These are phyloP conservation scores for Phalloptychus januarius DNA, from an alignment of 2,797 vertebrate species.

Conservation along the genomic window DNA sequence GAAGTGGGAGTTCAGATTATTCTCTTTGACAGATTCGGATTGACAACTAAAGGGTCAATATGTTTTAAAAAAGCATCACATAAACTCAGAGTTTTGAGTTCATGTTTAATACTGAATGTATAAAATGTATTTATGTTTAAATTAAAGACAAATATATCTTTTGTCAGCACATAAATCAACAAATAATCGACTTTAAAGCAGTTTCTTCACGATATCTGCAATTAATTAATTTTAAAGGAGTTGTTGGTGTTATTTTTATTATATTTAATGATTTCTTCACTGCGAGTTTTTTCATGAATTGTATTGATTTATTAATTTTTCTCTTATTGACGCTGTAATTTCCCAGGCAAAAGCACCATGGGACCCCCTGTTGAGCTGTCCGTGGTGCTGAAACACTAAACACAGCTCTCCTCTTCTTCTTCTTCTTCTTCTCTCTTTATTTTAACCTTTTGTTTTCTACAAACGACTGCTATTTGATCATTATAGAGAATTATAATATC, in stretches of 20 bases:
- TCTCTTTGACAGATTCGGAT: neutral
- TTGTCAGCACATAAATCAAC: neutral
- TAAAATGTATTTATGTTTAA: neutral
- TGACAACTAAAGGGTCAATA: neutral
- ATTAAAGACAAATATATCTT: neutral
- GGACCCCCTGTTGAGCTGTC: conserved; percentile 32
- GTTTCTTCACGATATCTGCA: neutral
- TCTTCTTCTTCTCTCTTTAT: neutral
- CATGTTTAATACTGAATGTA: neutral
- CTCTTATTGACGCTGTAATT: neutral
- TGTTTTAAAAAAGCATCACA: neutral
- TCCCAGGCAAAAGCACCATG: conserved; percentile 22
- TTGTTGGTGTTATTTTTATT: neutral
- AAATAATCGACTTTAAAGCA: neutral
- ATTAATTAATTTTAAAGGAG: neutral
- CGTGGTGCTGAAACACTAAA: conserved; percentile 50
- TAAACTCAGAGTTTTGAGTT: neutral
- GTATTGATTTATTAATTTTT: neutral
- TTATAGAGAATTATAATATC: too few species aligned
- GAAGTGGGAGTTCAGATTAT: neutral
- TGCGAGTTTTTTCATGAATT: neutral
- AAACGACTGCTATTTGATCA: neutral
- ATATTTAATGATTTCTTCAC: neutral
- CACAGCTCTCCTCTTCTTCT: neutral
- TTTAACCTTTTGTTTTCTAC: neutral